Evolutionary conservation across 2,888 invertebrate genomes (phyloP).

Genomic region (Drosophila pseudotakahashii): DNA sequence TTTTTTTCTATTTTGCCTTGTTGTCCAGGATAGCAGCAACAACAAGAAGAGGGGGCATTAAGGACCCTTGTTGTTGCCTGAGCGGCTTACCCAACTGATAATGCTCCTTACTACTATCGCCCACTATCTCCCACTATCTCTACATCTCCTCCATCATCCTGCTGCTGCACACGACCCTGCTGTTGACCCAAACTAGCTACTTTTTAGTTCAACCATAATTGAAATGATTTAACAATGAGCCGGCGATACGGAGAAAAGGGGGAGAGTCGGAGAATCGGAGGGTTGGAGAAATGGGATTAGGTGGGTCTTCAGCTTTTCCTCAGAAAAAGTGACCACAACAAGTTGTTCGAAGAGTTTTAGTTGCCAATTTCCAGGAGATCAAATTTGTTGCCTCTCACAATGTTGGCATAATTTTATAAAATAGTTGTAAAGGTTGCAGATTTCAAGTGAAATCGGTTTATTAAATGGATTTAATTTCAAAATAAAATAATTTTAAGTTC

Average conservation of each 20-base stretch:
- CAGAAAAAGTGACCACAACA: conserved; percentile 4
- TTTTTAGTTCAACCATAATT: conserved; percentile 53
- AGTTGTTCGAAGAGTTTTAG: conserved; percentile 5
- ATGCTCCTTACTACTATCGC: conserved; percentile 4
- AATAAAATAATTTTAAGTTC: no score
- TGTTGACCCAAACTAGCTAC: conserved; percentile 33
- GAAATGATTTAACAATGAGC: conserved; percentile 67
- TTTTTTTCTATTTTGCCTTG: conserved; percentile 21
- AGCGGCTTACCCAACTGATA: conserved; percentile 31
- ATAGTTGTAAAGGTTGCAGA: no score
- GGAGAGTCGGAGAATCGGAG: not conserved
- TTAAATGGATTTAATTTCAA: no score
- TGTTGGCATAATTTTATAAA: not conserved
- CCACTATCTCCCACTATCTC: not conserved
- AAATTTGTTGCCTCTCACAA: not conserved
- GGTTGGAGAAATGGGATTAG: conserved; percentile 8
- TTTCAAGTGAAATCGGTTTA: no score
- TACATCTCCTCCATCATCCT: conserved; percentile 9
- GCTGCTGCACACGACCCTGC: conserved; percentile 22
- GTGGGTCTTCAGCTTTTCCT: conserved; percentile 3
- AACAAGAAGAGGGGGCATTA: conserved; percentile 6
- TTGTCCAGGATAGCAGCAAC: conserved; percentile 21
- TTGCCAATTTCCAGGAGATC: not conserved
- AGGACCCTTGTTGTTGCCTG: conserved; percentile 31
- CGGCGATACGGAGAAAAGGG: not conserved